phyloP scores from a whole-genome alignment of 2,113 vertebrate genomes.

The Nettapus auritus region DNA sequence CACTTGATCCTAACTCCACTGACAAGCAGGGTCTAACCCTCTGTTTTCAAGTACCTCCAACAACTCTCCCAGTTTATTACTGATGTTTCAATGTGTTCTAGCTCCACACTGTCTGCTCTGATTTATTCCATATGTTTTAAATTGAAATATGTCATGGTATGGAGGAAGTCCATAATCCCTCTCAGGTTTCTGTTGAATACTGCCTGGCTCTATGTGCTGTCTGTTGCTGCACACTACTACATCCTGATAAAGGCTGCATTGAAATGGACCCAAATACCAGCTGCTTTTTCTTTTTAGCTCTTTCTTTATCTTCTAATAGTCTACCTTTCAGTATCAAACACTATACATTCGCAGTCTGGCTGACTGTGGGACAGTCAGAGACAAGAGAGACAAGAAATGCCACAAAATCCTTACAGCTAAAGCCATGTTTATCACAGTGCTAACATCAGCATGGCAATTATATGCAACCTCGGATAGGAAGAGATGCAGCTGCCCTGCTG shows the following conservation, averaged over 20 bases:
- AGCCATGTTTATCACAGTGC: not conserved
- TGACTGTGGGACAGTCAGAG: too few relatives aligned
- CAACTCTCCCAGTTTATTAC: not conserved
- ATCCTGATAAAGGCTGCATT: not conserved
- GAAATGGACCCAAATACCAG: not conserved
- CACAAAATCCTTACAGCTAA: not conserved
- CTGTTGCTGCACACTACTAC: not conserved
- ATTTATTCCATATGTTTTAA: slow-evolving; percentile 49
- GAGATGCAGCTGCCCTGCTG: rapidly evolving
- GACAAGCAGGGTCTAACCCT: not conserved
- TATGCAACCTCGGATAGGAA: not conserved
- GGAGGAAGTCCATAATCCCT: slow-evolving; percentile 41
- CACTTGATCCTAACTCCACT: not conserved
- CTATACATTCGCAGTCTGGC: not conserved
- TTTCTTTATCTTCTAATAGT: not conserved
- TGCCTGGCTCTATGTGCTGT: not conserved
- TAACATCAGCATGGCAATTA: not conserved
- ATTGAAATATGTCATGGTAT: slow-evolving; percentile 36
- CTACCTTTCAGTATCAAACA: not conserved
- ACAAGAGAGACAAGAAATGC: not conserved
- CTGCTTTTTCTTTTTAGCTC: not conserved
- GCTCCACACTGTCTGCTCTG: not conserved
- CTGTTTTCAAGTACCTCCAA: not conserved
- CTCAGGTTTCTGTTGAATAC: slow-evolving; percentile 31
- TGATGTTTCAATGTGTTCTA: not conserved